phyloP scores from a whole-genome alignment of 1,140 invertebrate species.

The Philaenus spumarius region DNA sequence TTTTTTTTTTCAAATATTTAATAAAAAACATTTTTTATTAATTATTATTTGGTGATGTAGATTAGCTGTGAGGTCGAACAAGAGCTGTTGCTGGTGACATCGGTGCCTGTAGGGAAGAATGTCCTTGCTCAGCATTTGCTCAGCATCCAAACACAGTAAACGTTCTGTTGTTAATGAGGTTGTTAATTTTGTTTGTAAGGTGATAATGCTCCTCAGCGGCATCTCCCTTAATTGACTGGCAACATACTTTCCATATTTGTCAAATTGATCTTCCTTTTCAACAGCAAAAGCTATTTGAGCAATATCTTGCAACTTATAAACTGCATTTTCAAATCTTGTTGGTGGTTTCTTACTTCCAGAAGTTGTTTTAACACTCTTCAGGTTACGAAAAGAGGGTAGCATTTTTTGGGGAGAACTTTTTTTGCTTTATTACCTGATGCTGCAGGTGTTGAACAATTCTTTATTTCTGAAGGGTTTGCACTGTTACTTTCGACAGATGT shows the following conservation, averaged over 20 bases:
- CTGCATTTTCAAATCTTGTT: not conserved
- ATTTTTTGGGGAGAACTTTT: not conserved
- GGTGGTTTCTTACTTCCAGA: not conserved
- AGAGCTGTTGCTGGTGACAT: not conserved
- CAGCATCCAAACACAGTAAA: not conserved
- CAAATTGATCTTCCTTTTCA: not conserved
- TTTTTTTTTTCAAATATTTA: no score
- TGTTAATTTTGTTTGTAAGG: not conserved
- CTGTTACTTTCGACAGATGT: not conserved
- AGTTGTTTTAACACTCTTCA: not conserved
- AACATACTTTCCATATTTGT: not conserved
- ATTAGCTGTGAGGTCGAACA: not conserved
- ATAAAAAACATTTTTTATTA: no score
- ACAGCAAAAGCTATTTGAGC: not conserved
- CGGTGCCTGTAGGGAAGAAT: not conserved
- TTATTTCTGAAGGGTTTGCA: conserved; percentile 2
- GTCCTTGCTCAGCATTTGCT: not conserved
- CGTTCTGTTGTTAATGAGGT: not conserved
- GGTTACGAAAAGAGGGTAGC: not conserved
- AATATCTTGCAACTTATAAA: not conserved
- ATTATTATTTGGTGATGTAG: not conserved
- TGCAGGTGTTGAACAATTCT: not conserved
- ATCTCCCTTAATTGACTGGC: not conserved
- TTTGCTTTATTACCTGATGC: conserved; percentile 6
- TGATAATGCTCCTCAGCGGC: not conserved